Conservation (phyloP, 2,113 vertebrate species). For the Seriola aureovittata region DNA sequence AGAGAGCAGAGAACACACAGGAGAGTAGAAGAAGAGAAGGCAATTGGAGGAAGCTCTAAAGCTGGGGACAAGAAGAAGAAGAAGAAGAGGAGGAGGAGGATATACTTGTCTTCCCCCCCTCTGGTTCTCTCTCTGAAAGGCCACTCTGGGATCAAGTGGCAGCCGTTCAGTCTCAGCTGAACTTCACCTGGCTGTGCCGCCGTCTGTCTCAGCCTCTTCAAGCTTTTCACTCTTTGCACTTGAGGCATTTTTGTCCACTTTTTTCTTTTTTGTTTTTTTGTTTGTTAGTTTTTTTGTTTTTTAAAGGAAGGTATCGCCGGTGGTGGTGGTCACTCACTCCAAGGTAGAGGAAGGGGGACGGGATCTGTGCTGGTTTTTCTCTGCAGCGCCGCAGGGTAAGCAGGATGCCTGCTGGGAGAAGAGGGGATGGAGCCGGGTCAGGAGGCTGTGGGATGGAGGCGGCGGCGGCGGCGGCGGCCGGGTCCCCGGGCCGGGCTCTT, state of each 20-base stretch:
- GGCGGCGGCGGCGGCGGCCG: conserved; percentile 6
- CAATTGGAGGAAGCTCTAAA: conserved; percentile 52
- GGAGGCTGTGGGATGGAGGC: conserved; percentile 32
- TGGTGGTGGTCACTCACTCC: conserved; percentile 7
- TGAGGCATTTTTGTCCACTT: conserved; percentile 27
- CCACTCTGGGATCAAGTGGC: conserved; percentile 67
- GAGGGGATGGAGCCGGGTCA: conserved; percentile 51
- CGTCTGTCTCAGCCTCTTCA: conserved; percentile 17
- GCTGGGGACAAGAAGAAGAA: conserved; percentile 38
- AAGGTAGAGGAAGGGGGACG: neutral
- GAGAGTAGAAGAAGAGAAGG: conserved; percentile 59
- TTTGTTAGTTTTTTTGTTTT: neutral
- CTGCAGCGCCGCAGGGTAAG: conserved; percentile 50
- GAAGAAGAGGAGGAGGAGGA: conserved; percentile 29
- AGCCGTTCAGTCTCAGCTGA: conserved; percentile 44
- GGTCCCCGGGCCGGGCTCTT: conserved; percentile 55
- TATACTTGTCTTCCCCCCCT: conserved; percentile 36
- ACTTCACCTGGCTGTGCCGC: conserved; percentile 52
- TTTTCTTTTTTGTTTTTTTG: neutral
- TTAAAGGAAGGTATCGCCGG: neutral
- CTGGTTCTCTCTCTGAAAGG: conserved; percentile 39
- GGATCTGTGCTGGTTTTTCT: conserved; percentile 35
- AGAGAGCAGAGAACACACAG: conserved; percentile 41
- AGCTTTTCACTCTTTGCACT: neutral
- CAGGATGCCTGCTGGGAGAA: conserved; percentile 63